phyloP scores from a whole-genome alignment of 2,113 vertebrate species.

The Orcinus orca region DNA sequence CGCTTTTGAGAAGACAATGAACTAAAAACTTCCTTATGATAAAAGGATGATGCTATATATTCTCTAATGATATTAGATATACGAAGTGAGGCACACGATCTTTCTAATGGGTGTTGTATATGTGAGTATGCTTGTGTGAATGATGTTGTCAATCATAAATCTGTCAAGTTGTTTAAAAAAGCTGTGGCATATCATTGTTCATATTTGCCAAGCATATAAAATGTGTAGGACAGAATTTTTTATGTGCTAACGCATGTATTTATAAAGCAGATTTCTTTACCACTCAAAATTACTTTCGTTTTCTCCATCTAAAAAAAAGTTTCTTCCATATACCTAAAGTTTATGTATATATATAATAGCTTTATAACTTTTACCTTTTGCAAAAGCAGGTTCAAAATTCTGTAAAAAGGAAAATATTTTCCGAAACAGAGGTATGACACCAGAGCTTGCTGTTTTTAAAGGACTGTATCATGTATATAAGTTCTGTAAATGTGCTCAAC shows the following conservation, averaged over 20 bases:
- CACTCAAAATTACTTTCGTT: conserved; percentile 51
- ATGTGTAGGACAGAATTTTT: conserved; percentile 35
- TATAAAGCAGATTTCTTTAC: conserved; percentile 51
- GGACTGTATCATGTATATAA: conserved; percentile 62
- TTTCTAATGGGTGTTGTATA: not conserved
- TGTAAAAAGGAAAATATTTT: conserved; percentile 46
- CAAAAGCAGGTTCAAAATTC: conserved; percentile 69
- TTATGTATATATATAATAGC: conserved; percentile 44
- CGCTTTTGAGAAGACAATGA: conserved; percentile 67
- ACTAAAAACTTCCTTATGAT: conserved; percentile 48
- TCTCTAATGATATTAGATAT: conserved; percentile 66
- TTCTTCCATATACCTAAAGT: conserved; percentile 39
- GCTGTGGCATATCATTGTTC: conserved; percentile 65
- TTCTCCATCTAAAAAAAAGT: not conserved
- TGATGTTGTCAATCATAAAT: conserved; percentile 31
- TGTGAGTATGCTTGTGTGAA: not conserved
- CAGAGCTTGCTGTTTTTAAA: conserved; percentile 22
- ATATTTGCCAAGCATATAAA: conserved; percentile 78
- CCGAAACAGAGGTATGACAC: not conserved
- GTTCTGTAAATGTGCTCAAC: conserved; percentile 51
- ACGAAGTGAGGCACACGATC: conserved; percentile 42
- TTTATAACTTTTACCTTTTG: conserved; percentile 66
- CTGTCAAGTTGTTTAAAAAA: conserved; percentile 8
- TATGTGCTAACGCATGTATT: conserved; percentile 60
- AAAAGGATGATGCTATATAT: conserved; percentile 60